Evolutionary conservation across 2,113 vertebrate species (phyloP), one percentile per base, ranked within the genome.

Genomic region (Hyperopisus bebe): DNA sequence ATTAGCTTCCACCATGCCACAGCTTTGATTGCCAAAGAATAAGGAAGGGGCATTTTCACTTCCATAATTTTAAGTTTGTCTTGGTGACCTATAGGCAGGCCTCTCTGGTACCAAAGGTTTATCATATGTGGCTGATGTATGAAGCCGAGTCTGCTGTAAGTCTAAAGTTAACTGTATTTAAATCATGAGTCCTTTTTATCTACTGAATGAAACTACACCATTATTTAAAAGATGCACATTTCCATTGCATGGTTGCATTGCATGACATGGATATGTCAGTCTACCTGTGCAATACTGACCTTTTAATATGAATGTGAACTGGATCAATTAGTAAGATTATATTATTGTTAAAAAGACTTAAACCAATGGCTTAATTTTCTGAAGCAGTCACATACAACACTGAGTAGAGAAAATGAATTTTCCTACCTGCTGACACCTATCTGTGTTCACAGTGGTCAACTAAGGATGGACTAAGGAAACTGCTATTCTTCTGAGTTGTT

Each of bases 401-500:
- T 19, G 35, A 80, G 74, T 15, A 80, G n/a, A 80, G 74, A 80
- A 80, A 80, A 80, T 80, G 35, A 46, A n/a, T 48, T 39, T 55
- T 47, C 50, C 50, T 53, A 87, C 50, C 35, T 53, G 48, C 15
- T 53, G 48, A 53, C n/a, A 53, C 44, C 85, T 47, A 87, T 80
- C 74, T 42, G 27, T 55, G 48, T 53, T 53, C n/a, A 51, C n/a
- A 50, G 24, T 87, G 10, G 15, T 35, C 47, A 87, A 80, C 31
- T 80, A 80, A 80, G 74, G 74, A 80, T 80, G 39, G 42, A 55
- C 27, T 24, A 31, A 53, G 31, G 35, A 62, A 44, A 19, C n/a
- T n/a, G 51, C 48, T 50, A 77, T 55, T 50, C 27, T 74, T 90
- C 53, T 83, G 83, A 89, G 90, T 89, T 92, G 92, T 92, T 93